Evolutionary conservation across 2,888 invertebrate genomes (phyloP).

Genomic region (Pycnomerus fuliginosus): DNA sequence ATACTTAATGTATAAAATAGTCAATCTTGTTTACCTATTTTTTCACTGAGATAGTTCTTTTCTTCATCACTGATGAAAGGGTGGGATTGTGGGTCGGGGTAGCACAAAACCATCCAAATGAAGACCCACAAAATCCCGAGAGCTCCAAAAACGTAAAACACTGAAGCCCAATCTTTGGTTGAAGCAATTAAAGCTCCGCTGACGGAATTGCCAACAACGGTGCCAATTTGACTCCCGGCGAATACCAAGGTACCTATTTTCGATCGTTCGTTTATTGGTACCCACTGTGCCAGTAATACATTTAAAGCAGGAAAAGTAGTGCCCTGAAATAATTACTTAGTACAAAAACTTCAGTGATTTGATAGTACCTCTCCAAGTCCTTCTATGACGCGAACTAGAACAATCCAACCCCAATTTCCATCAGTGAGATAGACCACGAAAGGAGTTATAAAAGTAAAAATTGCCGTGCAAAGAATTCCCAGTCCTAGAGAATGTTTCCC

Average conservation of each 20-base stretch:
- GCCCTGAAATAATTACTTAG: conserved; percentile 59
- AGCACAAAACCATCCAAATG: conserved; percentile 51
- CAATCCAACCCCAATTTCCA: conserved; percentile 68
- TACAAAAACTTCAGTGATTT: not conserved
- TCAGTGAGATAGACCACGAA: conserved; percentile 62
- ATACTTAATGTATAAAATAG: too few relatives aligned
- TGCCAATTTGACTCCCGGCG: conserved; percentile 70
- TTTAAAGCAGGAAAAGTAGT: conserved; percentile 83
- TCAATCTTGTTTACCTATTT: not conserved
- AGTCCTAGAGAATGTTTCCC: conserved; percentile 82
- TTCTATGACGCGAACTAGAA: conserved; percentile 72
- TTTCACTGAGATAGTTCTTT: conserved; percentile 9
- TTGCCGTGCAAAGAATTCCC: conserved; percentile 78
- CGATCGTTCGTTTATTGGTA: conserved; percentile 73
- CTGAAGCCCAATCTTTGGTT: conserved; percentile 68
- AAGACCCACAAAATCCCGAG: conserved; percentile 71
- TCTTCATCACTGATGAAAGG: conserved; percentile 54
- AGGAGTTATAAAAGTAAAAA: conserved; percentile 82
- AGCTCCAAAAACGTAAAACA: conserved; percentile 78
- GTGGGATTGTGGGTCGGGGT: conserved; percentile 64
- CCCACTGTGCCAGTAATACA: conserved; percentile 78
- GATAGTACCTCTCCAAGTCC: conserved; percentile 62
- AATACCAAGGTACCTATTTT: conserved; percentile 77
- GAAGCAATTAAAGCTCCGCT: conserved; percentile 69
- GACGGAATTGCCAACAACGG: conserved; percentile 62